These are phyloP conservation scores for Drosophila ironensis DNA, from an alignment of 1,140 invertebrate species.

Conservation along the genomic window DNA sequence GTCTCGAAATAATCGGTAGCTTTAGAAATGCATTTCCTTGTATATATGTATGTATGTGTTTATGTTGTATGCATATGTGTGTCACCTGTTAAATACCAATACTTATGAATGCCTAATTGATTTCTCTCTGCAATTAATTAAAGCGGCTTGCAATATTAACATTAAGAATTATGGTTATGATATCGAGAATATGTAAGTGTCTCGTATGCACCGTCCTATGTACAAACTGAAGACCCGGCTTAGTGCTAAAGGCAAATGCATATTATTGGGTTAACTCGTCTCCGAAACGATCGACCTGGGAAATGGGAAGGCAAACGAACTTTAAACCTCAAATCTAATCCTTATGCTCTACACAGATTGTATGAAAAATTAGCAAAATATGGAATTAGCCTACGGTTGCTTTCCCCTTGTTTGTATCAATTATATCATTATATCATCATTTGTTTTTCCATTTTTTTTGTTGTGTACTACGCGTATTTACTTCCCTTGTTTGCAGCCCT, in stretches of 20 bases:
- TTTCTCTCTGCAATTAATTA: conserved; percentile 58
- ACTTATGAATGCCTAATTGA: conserved; percentile 30
- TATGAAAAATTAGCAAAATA: conserved; percentile 59
- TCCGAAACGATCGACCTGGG: not conserved
- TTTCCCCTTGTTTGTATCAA: conserved; percentile 30
- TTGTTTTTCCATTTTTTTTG: conserved; percentile 6
- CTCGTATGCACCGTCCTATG: conserved; percentile 37
- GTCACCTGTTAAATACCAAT: conserved; percentile 44
- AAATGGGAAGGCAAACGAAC: conserved; percentile 5
- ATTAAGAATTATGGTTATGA: conserved; percentile 41
- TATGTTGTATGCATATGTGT: conserved; percentile 6
- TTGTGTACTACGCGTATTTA: conserved; percentile 2
- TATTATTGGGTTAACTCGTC: not conserved
- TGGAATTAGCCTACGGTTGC: conserved; percentile 52
- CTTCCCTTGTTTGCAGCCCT: conserved; percentile 12
- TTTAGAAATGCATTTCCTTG: conserved; percentile 30
- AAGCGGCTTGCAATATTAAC: conserved; percentile 61
- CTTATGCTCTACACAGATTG: conserved; percentile 26
- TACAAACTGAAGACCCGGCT: conserved; percentile 38
- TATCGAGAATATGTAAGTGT: conserved; percentile 37
- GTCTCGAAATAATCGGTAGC: conserved; percentile 42
- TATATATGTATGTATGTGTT: conserved; percentile 17
- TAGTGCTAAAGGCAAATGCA: conserved; percentile 17
- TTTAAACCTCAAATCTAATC: conserved; percentile 1
- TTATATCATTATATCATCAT: conserved; percentile 33